Percentiles rank a stretch among this genome's conserved stretches.
Conservation (phyloP, 2,113 vertebrate genomes). For the Paracyprichromis sp. region DNA sequence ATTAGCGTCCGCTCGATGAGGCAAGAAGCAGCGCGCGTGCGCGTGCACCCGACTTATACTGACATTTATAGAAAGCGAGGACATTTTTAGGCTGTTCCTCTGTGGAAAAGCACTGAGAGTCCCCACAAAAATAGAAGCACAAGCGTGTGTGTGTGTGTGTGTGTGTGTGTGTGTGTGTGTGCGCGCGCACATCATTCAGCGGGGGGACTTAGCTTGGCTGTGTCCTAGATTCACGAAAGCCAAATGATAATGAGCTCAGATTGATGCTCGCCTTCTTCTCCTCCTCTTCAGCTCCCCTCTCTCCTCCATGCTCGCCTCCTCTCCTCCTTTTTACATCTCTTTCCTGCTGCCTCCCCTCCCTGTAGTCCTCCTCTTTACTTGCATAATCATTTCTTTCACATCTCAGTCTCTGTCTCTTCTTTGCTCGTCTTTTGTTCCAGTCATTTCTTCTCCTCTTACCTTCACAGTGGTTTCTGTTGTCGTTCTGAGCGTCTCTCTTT, state of each 20-base stretch:
- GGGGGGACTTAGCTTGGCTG: constrained; percentile 1
- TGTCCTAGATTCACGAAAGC: constrained; percentile 49
- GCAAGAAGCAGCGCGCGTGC: neutral
- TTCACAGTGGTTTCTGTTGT: neutral
- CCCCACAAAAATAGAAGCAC: neutral
- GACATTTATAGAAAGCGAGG: neutral
- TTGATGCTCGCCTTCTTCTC: constrained; percentile 30
- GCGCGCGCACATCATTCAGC: neutral
- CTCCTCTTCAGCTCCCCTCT: neutral
- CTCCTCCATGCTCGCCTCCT: neutral
- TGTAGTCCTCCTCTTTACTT: neutral
- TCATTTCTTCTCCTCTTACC: rapidly evolving
- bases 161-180: neutral
- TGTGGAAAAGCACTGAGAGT: neutral
- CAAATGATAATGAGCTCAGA: constrained; percentile 57
- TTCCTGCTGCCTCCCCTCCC: neutral
- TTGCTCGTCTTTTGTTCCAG: neutral
- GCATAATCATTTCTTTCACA: neutral
- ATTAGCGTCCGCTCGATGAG: neutral
- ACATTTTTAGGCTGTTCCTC: neutral
- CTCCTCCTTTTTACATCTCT: neutral
- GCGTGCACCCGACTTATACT: rapidly evolving
- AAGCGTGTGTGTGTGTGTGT: neutral
- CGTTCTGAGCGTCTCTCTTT: neutral
- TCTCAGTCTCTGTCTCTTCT: neutral